Base-by-base conservation (phyloP, 2,888 invertebrate species). In the Drosophila borealis region DNA sequence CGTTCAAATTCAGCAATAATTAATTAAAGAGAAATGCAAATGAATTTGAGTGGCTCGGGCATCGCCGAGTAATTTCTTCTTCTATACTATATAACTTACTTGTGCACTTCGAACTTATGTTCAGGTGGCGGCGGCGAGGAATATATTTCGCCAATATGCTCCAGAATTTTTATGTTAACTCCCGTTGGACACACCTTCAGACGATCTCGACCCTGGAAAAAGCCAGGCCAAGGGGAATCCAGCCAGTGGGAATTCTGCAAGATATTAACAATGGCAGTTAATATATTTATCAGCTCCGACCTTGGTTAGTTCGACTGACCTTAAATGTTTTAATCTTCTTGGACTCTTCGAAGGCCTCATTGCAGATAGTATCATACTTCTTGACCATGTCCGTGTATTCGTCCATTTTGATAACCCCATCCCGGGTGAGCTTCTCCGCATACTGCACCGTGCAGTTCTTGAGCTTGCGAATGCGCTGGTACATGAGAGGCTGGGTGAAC, bases 401-500 rank as follows among this genome's bases (percentile, higher is more conserved):
- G 0, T 93, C 93, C 39, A 95, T 94, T 3, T 94, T 95, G 25
- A 96, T 94, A 11, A 95, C 93, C 0, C 96, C 96, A 75, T 96
- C 96, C 0, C 93, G 93, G 62, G 96, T 93, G 19, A 98, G 93
- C 84, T 94, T 94, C 0, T 95, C 94, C 0, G 94, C 94, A 92
- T 97, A 98, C 51, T 95, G 93, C 41, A 94, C 92, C 51, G 96
- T 93, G 46, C 93, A 92, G 1, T 94, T 93, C 87, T 91, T 90
- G 85, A 94, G 94, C 25, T 93, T 92, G 44, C 93, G 94, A 75
- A 98, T 97, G 86, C 95, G 95, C 91, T 96, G 96, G 93, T 98
- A 98, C 97, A 98, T 98, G 64, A 97, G 93, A 0, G 98, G 98
- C 91, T 98, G 98, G 9, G 98, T 98, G 92, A 97, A 96, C 96